Evolutionary conservation across 2,113 vertebrate species (phyloP), one percentile per base, ranked within the genome.

Genomic region (Engystomops pustulosus): DNA sequence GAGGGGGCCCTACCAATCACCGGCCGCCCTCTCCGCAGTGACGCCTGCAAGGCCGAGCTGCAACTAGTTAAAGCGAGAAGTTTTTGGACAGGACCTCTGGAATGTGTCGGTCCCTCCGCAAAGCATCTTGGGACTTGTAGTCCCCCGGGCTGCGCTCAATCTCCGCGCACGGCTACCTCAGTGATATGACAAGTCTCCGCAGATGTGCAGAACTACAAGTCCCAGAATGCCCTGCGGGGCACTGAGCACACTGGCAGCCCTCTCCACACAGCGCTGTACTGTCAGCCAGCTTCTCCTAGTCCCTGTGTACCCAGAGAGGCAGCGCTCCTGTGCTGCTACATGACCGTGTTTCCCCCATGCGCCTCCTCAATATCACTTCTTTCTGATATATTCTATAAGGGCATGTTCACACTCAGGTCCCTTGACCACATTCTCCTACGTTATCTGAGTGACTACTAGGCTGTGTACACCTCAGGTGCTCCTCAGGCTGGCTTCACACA

Each of bases 1-100:
- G 81, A 62, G 81, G 81, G 80, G 81, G 81, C 81, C 53, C 81
- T 32, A 58, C 81, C 70, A 83, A 83, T 83, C 81, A 75, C 17
- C 15, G 30, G 6, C 6, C 20, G 18, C 53, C 36, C 25, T 47
- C 3, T 18, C 38, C 71, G 17, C 32, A 8, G 9, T 83, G 81
- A 83, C 81, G 70, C 70, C 53, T 34, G 81, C 18, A 60, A 58
- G 70, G 80, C 69, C 51, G 80, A 44, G 20, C 30, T n/a, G 38
- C 47, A 81, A 68, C 20, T 18, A 51, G 49, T 81, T 72, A 58
- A 55, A 82, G 69, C 6, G n/a, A 38, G 68, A 72, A 82, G 80
- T 82, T 82, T 81, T 68, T 70, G 72, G 69, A 69, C 65, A 74
- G 51, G 80, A 72, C 68, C 8, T 44, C 9, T 41, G 80, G 80